These are phyloP conservation scores for Pedionomus torquatus DNA, from an alignment of 2,113 vertebrate species.

Conservation along the genomic window DNA sequence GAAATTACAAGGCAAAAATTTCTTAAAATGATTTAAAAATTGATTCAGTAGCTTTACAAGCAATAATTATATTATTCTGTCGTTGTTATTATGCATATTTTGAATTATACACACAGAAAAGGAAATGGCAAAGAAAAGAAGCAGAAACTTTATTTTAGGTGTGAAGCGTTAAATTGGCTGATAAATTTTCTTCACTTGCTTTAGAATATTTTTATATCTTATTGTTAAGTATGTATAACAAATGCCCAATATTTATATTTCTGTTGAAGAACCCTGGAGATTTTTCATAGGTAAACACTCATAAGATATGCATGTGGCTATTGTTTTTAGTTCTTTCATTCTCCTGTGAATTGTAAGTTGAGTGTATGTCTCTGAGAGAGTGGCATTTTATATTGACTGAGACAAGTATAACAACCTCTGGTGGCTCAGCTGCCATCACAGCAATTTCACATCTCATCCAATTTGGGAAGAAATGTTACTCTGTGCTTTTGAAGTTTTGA, in stretches of 20 bases:
- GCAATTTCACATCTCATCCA: constrained; percentile 63
- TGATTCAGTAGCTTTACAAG: background rate
- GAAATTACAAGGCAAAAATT: accelerated
- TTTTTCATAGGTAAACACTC: background rate
- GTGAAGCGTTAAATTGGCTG: background rate
- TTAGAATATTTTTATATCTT: background rate
- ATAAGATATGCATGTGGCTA: background rate
- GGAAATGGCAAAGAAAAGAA: background rate
- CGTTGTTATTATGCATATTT: background rate
- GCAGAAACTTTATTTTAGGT: background rate
- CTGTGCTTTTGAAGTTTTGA: constrained; percentile 47
- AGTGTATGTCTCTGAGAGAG: background rate
- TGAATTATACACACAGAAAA: background rate
- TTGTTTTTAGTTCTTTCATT: background rate
- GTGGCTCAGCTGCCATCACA: constrained; percentile 42
- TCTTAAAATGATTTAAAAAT: background rate
- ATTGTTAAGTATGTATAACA: background rate
- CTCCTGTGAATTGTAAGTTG: background rate
- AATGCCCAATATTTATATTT: background rate
- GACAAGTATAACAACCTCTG: constrained; percentile 43
- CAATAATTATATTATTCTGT: background rate
- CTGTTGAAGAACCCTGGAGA: background rate
- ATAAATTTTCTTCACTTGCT: background rate
- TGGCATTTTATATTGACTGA: constrained; percentile 43
- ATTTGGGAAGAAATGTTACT: constrained; percentile 61